phyloP scores from a whole-genome alignment of 2,797 vertebrate genomes.

The Pampus argenteus region DNA sequence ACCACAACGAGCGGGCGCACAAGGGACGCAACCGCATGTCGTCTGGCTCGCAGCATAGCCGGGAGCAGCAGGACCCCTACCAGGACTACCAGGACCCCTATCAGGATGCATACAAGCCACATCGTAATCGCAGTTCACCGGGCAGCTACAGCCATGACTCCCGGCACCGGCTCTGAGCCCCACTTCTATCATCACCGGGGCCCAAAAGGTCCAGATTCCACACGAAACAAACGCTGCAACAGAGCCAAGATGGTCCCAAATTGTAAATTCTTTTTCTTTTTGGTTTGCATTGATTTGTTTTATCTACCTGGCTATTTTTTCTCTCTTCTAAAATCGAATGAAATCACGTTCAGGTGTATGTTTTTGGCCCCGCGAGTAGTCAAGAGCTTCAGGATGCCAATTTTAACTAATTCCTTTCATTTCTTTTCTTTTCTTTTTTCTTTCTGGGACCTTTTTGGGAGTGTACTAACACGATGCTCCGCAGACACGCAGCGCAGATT shows the following conservation, averaged over 20 bases:
- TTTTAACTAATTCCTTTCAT: constrained; percentile 32
- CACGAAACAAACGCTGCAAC: constrained; percentile 72
- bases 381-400: constrained; percentile 47
- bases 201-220: constrained; percentile 51
- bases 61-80: constrained; percentile 94
- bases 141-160: constrained; percentile 97
- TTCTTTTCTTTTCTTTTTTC: constrained; percentile 31
- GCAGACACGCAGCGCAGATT: constrained; percentile 54
- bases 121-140: constrained; percentile 94
- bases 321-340: constrained; percentile 50
- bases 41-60: constrained; percentile 93
- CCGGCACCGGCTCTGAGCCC: constrained; percentile 94
- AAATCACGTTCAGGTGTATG: constrained; percentile 54
- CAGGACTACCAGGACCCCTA: constrained; percentile 93
- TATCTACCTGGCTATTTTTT: constrained; percentile 44
- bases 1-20: constrained; percentile 94
- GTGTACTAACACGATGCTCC: constrained; percentile 48
- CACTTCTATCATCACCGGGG: constrained; percentile 67
- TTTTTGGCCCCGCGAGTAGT: constrained; percentile 38
- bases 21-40: constrained; percentile 96
- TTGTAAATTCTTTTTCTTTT: constrained; percentile 82
- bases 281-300: constrained; percentile 45
- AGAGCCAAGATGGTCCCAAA: constrained; percentile 89
- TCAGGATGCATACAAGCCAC: constrained; percentile 97
- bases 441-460: constrained; percentile 64